Evolutionary conservation across 2,113 vertebrate genomes (phyloP).

Genomic region (Leptocoma aspasia): DNA sequence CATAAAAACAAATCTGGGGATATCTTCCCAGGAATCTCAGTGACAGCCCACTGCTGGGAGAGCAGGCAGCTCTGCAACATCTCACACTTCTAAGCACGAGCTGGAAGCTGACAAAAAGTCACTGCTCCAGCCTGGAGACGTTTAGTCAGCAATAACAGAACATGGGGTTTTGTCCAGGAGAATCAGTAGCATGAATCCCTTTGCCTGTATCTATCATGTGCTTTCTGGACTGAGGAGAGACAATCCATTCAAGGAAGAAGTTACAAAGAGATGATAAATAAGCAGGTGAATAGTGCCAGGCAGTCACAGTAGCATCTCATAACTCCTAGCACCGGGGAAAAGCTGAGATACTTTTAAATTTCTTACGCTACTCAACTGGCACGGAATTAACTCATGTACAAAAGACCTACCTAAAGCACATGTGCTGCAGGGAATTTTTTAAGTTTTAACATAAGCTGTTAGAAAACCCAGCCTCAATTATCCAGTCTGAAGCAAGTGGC

Average conservation of each 20-base stretch:
- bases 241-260: neutral
- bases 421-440: neutral
- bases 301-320: neutral
- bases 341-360: neutral
- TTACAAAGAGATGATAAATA: neutral
- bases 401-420: neutral
- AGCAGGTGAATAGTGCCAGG: neutral
- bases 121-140: neutral
- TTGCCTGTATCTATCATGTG: fast-evolving
- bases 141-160: neutral
- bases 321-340: neutral
- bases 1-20: neutral
- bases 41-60: neutral
- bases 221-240: neutral
- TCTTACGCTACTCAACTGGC: neutral
- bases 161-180: neutral
- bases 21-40: neutral
- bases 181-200: fast-evolving
- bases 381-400: neutral
- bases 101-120: neutral
- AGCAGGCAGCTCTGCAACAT: neutral
- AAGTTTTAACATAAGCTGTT: neutral
- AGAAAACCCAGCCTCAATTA: neutral
- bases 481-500: neutral
- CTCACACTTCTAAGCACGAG: neutral